Conservation (phyloP, 2,113 vertebrate species). For the Syrmaticus mikado region DNA sequence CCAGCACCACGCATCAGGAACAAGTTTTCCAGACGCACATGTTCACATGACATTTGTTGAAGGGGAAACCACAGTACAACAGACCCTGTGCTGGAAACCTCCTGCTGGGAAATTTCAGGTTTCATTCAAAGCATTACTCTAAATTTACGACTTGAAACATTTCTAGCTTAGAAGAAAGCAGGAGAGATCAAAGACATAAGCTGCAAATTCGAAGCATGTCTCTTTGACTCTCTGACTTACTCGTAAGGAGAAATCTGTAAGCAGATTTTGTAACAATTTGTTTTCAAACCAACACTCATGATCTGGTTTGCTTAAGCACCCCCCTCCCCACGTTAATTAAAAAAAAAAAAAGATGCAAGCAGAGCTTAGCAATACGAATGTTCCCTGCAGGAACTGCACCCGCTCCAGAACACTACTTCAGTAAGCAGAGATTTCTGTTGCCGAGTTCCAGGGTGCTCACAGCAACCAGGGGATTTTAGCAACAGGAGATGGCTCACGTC, state of each 20-base stretch:
- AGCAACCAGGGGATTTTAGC: background rate
- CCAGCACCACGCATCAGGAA: background rate
- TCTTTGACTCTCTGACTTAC: background rate
- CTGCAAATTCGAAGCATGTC: background rate
- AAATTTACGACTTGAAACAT: slow-evolving; percentile 24
- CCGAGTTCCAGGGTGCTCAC: background rate
- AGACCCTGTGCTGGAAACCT: background rate
- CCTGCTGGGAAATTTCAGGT: slow-evolving; percentile 2
- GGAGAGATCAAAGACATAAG: slow-evolving; percentile 48
- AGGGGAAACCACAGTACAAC: background rate
- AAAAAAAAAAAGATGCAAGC: background rate
- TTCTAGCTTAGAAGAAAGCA: slow-evolving; percentile 30
- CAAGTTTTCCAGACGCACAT: background rate
- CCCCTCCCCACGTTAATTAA: background rate
- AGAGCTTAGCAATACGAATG: background rate
- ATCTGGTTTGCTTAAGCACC: background rate
- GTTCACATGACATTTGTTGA: background rate
- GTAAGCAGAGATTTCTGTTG: background rate
- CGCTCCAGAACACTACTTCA: background rate
- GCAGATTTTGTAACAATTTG: slow-evolving; percentile 46
- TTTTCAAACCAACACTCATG: background rate
- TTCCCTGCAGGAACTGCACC: background rate
- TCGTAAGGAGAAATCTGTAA: background rate
- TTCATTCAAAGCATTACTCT: background rate
- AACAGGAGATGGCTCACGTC: background rate